Evolutionary conservation across 1,140 invertebrate genomes (phyloP).

Genomic region (Ctenoplectra terminalis): DNA sequence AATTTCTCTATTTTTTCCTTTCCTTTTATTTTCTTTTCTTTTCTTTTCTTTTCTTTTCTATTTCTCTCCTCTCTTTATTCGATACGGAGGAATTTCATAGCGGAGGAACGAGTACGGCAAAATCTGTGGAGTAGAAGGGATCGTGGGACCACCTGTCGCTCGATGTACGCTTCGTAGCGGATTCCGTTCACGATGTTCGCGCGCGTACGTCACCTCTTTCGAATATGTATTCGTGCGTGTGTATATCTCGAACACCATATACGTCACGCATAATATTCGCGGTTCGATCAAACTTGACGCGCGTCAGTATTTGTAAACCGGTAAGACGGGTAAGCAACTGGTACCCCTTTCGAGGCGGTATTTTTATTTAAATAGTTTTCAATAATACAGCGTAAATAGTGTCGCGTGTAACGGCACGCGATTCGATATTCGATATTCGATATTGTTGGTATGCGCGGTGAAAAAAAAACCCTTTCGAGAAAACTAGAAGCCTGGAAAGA

Average conservation of each 20-base stretch:
- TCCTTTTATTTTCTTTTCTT: not conserved
- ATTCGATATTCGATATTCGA: constrained; percentile 35
- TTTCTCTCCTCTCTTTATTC: constrained; percentile 37
- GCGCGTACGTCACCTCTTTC: constrained; percentile 44
- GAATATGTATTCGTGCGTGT: constrained; percentile 18
- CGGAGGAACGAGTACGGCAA: constrained; percentile 55
- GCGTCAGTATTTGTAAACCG: constrained; percentile 54
- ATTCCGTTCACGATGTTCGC: constrained; percentile 50
- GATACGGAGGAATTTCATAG: constrained; percentile 48
- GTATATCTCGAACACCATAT: constrained; percentile 47
- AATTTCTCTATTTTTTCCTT: too few species aligned
- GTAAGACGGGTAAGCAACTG: constrained; percentile 44
- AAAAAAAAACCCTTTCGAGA: not conserved
- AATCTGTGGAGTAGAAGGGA: constrained; percentile 63
- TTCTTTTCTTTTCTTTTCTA: too few species aligned
- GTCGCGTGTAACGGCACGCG: constrained; percentile 39
- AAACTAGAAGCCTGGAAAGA: not conserved
- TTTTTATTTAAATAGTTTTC: constrained; percentile 49
- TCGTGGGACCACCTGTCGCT: constrained; percentile 68
- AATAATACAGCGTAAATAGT: constrained; percentile 30
- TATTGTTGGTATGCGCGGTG: constrained; percentile 6
- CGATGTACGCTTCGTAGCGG: constrained; percentile 41
- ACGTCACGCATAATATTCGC: constrained; percentile 61
- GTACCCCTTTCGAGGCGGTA: constrained; percentile 29
- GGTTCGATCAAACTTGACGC: constrained; percentile 62